Evolutionary conservation across 2,888 invertebrate species (phyloP).

Genomic region (Thereva nobilitata): DNA sequence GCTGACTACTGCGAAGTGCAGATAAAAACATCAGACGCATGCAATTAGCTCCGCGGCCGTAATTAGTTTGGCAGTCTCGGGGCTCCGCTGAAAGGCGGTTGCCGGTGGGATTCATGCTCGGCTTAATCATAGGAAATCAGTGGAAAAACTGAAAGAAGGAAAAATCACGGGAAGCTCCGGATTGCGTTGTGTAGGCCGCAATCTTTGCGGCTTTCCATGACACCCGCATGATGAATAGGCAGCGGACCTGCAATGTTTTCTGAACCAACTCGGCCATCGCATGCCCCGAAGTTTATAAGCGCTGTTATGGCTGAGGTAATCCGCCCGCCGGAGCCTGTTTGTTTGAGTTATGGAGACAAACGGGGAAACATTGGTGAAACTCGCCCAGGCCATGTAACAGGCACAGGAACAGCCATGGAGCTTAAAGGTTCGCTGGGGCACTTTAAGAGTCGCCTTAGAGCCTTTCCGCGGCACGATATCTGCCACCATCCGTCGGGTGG

Average conservation of each 20-base stretch:
- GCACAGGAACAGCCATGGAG: no score
- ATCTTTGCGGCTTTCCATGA: constrained; percentile 19
- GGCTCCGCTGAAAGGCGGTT: constrained; percentile 2
- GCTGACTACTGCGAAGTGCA: constrained; percentile 14
- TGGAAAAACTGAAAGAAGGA: constrained; percentile 12
- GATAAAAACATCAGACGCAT: constrained; percentile 36
- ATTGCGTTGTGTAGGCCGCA: constrained; percentile 28
- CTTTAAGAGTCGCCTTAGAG: constrained; percentile 8
- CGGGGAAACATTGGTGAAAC: not conserved
- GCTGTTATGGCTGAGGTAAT: constrained; percentile 11
- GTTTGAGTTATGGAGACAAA: constrained; percentile 25
- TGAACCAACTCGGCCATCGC: constrained; percentile 27
- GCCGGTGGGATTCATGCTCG: constrained; percentile 34
- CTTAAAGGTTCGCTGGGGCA: not conserved
- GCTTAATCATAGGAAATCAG: constrained; percentile 30
- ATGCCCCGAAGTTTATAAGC: constrained; percentile 6
- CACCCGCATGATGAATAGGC: constrained; percentile 31
- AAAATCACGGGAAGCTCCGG: constrained; percentile 19
- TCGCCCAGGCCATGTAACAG: not conserved
- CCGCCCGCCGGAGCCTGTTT: constrained; percentile 17
- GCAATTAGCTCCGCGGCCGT: constrained; percentile 33
- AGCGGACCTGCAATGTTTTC: constrained; percentile 12
- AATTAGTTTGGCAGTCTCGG: constrained; percentile 29
- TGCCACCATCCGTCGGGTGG: constrained; percentile 16
- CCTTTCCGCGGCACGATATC: constrained; percentile 15